These are phyloP conservation scores for Lepeophtheirus salmonis DNA, from an alignment of 1,140 invertebrate genomes.

Conservation along the genomic window DNA sequence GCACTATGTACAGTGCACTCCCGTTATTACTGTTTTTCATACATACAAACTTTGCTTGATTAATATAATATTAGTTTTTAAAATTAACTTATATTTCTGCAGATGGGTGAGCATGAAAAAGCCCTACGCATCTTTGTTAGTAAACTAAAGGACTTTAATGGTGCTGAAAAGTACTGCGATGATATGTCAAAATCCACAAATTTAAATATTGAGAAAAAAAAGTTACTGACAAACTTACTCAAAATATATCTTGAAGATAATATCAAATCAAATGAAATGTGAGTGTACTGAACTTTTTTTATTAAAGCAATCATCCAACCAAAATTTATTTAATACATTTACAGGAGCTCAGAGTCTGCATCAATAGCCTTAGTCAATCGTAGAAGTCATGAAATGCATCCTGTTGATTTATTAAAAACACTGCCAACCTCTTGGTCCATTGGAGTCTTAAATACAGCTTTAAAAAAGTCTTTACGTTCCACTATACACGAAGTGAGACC, in stretches of 20 bases:
- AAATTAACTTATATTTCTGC: too few species aligned
- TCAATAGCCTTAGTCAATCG: background rate
- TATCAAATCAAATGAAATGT: too few species aligned
- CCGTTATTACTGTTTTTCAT: too few species aligned
- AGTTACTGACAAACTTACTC: too few species aligned
- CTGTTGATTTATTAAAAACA: background rate
- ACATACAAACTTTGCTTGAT: too few species aligned
- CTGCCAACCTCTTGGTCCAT: background rate
- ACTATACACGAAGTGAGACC: background rate
- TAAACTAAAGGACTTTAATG: background rate
- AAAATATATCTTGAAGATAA: background rate
- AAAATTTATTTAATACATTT: background rate
- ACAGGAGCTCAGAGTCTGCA: background rate
- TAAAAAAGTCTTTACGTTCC: background rate
- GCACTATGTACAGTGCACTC: too few species aligned
- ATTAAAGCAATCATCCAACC: too few species aligned
- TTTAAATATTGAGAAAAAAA: too few species aligned
- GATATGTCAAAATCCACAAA: background rate
- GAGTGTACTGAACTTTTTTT: too few species aligned
- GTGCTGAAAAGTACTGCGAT: background rate
- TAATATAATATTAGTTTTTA: too few species aligned
- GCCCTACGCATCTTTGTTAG: background rate
- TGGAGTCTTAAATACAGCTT: background rate
- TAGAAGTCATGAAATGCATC: background rate
- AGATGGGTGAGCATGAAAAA: background rate